Conservation (phyloP, 2,113 vertebrate genomes). For the Dipodomys stephensi region DNA sequence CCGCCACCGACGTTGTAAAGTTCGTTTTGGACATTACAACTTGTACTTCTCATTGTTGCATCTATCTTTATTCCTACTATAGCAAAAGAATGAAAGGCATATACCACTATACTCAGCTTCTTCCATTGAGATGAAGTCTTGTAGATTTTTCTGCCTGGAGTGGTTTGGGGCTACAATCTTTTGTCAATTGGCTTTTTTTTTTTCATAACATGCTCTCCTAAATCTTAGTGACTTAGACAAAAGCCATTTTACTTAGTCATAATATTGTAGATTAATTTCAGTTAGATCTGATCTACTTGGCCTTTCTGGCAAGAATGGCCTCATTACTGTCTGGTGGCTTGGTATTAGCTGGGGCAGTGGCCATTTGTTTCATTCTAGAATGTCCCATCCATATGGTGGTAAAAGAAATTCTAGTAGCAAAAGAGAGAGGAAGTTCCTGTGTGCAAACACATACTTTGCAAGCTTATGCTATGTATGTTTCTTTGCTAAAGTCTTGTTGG, state of each 20-base stretch:
- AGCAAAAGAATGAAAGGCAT: no score
- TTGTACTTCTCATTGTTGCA: no score
- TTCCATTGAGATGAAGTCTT: no score
- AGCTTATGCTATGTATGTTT: neutral
- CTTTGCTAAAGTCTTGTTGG: neutral
- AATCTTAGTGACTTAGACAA: constrained; percentile 12
- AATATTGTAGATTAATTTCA: neutral
- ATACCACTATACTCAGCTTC: no score
- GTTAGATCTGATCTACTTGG: neutral
- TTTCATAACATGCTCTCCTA: neutral
- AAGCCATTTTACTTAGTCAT: constrained; percentile 29
- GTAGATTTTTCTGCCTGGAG: no score
- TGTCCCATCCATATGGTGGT: neutral
- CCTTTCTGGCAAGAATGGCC: neutral
- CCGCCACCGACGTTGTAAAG: no score
- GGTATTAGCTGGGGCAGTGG: neutral
- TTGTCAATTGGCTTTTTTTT: constrained; percentile 54
- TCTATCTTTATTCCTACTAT: no score
- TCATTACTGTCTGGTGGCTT: neutral
- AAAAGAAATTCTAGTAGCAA: neutral
- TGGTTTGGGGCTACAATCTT: neutral
- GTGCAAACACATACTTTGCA: neutral
- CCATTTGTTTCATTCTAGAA: neutral
- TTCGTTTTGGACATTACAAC: no score
- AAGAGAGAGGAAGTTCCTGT: neutral